Evolutionary conservation across 2,797 vertebrate species (phyloP), one percentile per base, ranked within the genome.

Genomic region (Lacerta agilis): DNA sequence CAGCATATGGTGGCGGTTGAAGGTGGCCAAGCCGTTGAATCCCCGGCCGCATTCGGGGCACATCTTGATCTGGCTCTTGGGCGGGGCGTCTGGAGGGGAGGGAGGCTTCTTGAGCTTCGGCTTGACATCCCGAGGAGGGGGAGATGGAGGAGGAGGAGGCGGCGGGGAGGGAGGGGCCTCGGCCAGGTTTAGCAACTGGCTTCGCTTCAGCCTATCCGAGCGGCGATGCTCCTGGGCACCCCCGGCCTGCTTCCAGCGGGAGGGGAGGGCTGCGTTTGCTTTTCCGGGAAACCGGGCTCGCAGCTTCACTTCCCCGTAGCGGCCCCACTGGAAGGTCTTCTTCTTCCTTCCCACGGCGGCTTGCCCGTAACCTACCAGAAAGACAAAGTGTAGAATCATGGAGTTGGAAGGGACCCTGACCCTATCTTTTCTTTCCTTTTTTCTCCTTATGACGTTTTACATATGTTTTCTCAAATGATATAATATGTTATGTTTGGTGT

Each of bases 21-120:
- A 82, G 58, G 83, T 89, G 1, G 78, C 58, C 3, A 58, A 2
- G 5, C 88, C 88, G 0, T 5, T 38, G 83, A 85, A 85, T 29
- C 9, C 18, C 17, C 18, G n/a, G 41, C 71, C 78, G 0, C 88
- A 89, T 0, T 81, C 58, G 1, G 33, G 8, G 25, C 88, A 89
- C 41, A n/a, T 67, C 3, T 67, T 67, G 2, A 38, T 38, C 3
- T 23, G 58, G 41, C 38, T 8, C 3, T 25, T 38, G 25, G 1
- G 23, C 7, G 1, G 5, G 17, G 1, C 11, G 9, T 5, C 1
- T 1, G 10, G 67, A 1, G 45, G 10, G 2, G 10, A n/a, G 6
- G 69, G 8, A 1, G n/a, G 25, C n/a, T 45, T 38, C 61, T 67
- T 38, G 8, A 5, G 6, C 33, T 55, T 76, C 3, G 25, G 3